A percentile compares a stretch with the other conserved stretches of the same genome.
phyloP scores from a whole-genome alignment of 2,113 vertebrate genomes.

The Sceloporus undulatus region DNA sequence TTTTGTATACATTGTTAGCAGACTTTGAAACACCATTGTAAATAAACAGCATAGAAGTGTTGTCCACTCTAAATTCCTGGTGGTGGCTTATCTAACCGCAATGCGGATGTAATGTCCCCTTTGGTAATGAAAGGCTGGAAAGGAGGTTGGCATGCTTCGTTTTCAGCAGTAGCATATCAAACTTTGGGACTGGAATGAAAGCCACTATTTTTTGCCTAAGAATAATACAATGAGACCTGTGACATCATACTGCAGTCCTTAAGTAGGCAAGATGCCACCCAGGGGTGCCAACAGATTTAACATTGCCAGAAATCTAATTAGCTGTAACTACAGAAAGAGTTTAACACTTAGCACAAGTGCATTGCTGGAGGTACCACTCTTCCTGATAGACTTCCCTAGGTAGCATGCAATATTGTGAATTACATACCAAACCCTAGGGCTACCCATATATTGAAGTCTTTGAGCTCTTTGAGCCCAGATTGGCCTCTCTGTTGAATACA shows the following conservation, averaged over 20 bases:
- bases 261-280: slow-evolving; percentile 24
- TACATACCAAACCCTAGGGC: not conserved
- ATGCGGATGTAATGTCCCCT: not conserved
- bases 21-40: not conserved
- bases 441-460: not conserved
- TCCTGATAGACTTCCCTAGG: not conserved
- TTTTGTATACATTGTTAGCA: not conserved
- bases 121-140: not conserved
- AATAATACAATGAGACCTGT: slow-evolving; percentile 33
- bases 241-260: slow-evolving; percentile 19
- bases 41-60: not conserved
- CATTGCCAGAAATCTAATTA: not conserved
- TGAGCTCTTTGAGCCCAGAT: not conserved
- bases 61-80: not conserved
- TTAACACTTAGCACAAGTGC: not conserved
- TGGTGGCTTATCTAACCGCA: not conserved
- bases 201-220: not conserved
- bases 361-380: not conserved
- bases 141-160: not conserved
- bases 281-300: slow-evolving; percentile 18
- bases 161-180: not conserved
- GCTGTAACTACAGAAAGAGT: fast-evolving
- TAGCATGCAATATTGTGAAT: not conserved
- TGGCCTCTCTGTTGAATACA: not conserved
- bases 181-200: not conserved